These are phyloP conservation scores for Hydrocynus forskahlii DNA, from an alignment of 2,797 vertebrate species.

Conservation along the genomic window DNA sequence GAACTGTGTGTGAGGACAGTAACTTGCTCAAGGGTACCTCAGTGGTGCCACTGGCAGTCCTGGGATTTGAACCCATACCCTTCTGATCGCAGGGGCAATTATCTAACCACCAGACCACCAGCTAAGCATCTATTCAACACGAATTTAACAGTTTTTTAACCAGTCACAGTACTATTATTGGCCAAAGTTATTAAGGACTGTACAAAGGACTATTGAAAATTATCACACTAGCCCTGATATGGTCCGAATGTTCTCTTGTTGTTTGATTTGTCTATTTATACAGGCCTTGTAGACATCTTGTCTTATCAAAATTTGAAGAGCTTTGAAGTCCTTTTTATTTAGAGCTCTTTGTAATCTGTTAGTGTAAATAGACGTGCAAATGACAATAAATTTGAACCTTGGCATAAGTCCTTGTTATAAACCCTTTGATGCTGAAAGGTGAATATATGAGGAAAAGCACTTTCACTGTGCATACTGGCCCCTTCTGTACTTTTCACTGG, in stretches of 20 bases:
- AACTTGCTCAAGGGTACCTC: no score
- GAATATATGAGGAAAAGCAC: slow-evolving; percentile 8
- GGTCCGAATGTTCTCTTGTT: background rate
- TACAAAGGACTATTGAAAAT: slow-evolving; percentile 13
- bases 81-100: no score
- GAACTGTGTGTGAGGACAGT: no score
- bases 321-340: slow-evolving; percentile 22
- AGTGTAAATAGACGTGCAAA: slow-evolving; percentile 21
- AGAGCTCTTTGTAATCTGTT: slow-evolving; percentile 17
- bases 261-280: slow-evolving; percentile 9
- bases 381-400: slow-evolving; percentile 11
- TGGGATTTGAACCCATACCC: no score
- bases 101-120: no score
- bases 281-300: background rate
- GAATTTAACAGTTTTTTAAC: background rate
- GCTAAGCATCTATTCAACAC: background rate
- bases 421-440: slow-evolving; percentile 4
- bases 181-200: background rate
- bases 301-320: slow-evolving; percentile 18
- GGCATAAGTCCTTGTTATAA: background rate
- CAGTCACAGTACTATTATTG: background rate
- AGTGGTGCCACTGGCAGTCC: no score
- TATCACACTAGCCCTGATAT: background rate
- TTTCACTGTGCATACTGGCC: slow-evolving; percentile 16
- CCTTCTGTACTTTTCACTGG: background rate